Evolutionary conservation across 2,888 invertebrate genomes (phyloP), one percentile per base, ranked within the genome.

Genomic region (Magallana nippona): DNA sequence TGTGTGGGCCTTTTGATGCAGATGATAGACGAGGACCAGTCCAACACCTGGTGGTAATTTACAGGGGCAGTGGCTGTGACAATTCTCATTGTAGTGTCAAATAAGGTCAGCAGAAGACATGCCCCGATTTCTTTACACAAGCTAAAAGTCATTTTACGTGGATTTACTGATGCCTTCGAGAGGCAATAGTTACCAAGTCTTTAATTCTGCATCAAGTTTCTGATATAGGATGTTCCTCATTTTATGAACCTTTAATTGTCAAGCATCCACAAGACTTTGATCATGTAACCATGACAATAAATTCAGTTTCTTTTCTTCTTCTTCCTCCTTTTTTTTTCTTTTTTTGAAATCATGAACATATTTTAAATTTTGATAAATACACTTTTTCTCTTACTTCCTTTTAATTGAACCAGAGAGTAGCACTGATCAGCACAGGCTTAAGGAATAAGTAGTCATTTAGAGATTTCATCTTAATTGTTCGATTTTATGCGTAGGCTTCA

Each of bases 21-120:
- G 71, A 27, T 22, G 71, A 71, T 71, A 15, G 71, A n/a, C 1
- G 71, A 71, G 15, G 71, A 71, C 71, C 27, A 27, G 71, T 32
- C 13, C 71, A 71, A 71, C 71, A 71, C 71, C 71, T 71, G 71
- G 71, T 27, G 71, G 71, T 71, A 71, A 71, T 71, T 71, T 71
- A 71, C 27, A 71, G 71, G 27, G 71, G 22, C 27, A 71, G 15
- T 71, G 27, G 15, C 13, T 71, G 71, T 71, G 71, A 71, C 71
- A 71, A 71, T 71, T 71, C 32, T 27, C 71, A 71, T 71, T 32
- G 15, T 27, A 71, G 13, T 71, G 71, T 71, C 71, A 71, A 13
- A 1, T 71, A 27, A 13, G 71, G 71, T 71, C 71, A 71, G 32
- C 71, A 71, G 27, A 71, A 71, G 22, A 71, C 27, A 22, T 27